Evolutionary conservation across 2,113 vertebrate genomes (phyloP).

Genomic region (Benitochromis conjunctus): DNA sequence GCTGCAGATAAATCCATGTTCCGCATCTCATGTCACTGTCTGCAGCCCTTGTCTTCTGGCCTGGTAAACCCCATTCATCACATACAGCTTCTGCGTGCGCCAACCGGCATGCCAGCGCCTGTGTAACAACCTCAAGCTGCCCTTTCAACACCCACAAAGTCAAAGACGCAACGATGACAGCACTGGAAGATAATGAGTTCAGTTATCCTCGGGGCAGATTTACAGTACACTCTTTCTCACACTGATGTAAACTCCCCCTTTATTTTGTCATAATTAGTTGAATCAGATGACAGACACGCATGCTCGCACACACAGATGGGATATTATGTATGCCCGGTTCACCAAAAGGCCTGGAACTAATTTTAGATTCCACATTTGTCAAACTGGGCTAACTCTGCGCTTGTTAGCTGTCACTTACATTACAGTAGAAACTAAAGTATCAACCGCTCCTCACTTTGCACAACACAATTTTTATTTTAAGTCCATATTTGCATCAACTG

Average conservation of each 20-base stretch:
- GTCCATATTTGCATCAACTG: neutral
- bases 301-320: neutral
- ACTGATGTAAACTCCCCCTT: neutral
- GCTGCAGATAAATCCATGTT: slow-evolving; percentile 64
- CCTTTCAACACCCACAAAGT: slow-evolving; percentile 3
- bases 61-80: slow-evolving; percentile 68
- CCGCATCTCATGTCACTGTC: slow-evolving; percentile 48
- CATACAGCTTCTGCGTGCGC: neutral
- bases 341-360: neutral
- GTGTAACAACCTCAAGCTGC: slow-evolving; percentile 23
- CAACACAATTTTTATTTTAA: neutral
- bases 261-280: slow-evolving; percentile 19
- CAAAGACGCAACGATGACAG: neutral
- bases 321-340: neutral
- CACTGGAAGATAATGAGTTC: neutral
- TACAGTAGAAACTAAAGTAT: neutral
- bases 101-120: neutral
- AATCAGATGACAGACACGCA: neutral
- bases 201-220: neutral
- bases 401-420: slow-evolving; percentile 22
- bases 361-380: slow-evolving; percentile 7
- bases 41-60: slow-evolving; percentile 53
- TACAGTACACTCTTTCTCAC: neutral
- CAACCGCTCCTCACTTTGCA: neutral
- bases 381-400: neutral